A percentile compares a stretch with the other conserved stretches of the same genome.
These are phyloP conservation scores for Drosophila peninsularis DNA, from an alignment of 2,888 invertebrate species.

Conservation along the genomic window DNA sequence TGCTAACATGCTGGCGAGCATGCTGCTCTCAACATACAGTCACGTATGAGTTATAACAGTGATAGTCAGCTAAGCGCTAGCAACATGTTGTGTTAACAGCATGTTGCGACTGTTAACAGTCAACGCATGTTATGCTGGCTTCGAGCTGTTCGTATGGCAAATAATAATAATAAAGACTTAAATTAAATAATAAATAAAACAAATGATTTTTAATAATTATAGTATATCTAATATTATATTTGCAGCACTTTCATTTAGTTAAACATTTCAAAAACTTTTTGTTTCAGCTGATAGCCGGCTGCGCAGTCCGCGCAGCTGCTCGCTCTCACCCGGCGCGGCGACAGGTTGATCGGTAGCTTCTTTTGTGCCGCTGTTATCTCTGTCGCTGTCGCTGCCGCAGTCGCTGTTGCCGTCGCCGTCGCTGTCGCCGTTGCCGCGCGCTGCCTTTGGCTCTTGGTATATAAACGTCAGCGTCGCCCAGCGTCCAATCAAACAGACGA, in stretches of 20 bases:
- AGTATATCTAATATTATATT: neutral
- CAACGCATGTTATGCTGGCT: conserved; percentile 5
- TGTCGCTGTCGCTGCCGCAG: conserved; percentile 8
- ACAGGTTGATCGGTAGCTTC: conserved; percentile 65
- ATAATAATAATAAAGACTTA: no score
- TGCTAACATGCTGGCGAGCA: neutral
- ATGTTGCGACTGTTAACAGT: conserved; percentile 20
- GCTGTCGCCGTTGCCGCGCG: conserved; percentile 16
- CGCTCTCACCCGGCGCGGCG: conserved; percentile 45
- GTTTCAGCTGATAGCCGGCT: conserved; percentile 27
- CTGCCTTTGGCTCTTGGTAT: conserved; percentile 68
- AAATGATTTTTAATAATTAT: neutral
- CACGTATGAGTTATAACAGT: conserved; percentile 4
- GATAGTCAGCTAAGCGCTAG: conserved; percentile 1
- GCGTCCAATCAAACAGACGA: conserved; percentile 85
- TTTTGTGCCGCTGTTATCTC: conserved; percentile 45
- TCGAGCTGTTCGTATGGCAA: neutral
- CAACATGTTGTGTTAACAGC: conserved; percentile 36
- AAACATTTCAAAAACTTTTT: neutral
- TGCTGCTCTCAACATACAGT: neutral
- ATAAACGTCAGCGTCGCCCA: conserved; percentile 82
- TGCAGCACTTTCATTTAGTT: no score
- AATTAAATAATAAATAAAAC: neutral
- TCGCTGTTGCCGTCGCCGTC: neutral
- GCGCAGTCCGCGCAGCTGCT: conserved; percentile 36